A percentile compares a stretch with the other conserved stretches of the same genome.
These are phyloP conservation scores for Nylanderia fulva DNA, from an alignment of 1,140 invertebrate species.

Conservation along the genomic window DNA sequence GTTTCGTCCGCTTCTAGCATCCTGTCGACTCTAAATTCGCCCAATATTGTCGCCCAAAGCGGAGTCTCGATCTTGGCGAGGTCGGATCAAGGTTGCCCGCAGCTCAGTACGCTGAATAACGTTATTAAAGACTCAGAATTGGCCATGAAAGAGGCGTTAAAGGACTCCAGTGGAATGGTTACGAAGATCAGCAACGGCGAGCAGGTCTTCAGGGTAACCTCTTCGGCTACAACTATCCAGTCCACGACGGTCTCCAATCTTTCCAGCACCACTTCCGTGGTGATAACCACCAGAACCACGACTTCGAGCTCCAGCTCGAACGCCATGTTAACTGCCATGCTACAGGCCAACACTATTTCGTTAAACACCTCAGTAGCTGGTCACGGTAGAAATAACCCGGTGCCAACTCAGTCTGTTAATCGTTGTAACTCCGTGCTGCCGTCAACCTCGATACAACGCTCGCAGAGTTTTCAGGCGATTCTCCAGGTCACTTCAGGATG, in stretches of 20 bases:
- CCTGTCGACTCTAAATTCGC: slow-evolving; percentile 67
- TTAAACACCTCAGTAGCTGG: slow-evolving; percentile 81
- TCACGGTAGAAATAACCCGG: slow-evolving; percentile 75
- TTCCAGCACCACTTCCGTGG: slow-evolving; percentile 65
- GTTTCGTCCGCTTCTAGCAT: slow-evolving; percentile 72
- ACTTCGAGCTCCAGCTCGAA: slow-evolving; percentile 83
- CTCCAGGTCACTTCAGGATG: slow-evolving; percentile 79
- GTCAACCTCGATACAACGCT: slow-evolving; percentile 76
- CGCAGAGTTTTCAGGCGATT: slow-evolving; percentile 80
- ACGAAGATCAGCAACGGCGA: slow-evolving; percentile 73
- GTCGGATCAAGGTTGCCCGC: slow-evolving; percentile 8
- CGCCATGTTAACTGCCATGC: slow-evolving; percentile 84
- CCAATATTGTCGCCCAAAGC: slow-evolving; percentile 65
- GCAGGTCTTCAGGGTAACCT: slow-evolving; percentile 75
- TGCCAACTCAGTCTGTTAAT: slow-evolving; percentile 81
- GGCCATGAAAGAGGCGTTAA: slow-evolving; percentile 1
- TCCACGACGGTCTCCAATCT: slow-evolving; percentile 54
- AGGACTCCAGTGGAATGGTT: slow-evolving; percentile 58
- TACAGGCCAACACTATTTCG: slow-evolving; percentile 80
- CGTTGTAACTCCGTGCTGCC: slow-evolving; percentile 80
- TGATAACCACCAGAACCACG: slow-evolving; percentile 57
- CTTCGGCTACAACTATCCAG: slow-evolving; percentile 70
- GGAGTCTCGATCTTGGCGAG: slow-evolving; percentile 16
- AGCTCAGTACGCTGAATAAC: neutral
- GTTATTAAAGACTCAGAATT: slow-evolving; percentile 20